Base-by-base conservation (phyloP, 1,140 invertebrate species). In the Brachionus koreanus region DNA sequence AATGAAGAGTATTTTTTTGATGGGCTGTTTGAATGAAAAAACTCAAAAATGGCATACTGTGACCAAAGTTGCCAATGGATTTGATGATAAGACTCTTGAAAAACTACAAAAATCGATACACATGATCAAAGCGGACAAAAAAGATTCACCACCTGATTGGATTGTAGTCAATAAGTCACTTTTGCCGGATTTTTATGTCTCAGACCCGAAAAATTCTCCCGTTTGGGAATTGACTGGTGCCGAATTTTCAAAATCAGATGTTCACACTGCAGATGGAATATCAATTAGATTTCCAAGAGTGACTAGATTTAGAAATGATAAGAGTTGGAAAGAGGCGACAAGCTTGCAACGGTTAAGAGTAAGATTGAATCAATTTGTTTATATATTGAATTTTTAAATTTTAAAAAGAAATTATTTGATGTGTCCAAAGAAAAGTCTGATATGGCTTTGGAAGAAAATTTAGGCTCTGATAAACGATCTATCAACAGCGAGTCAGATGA, bases 141-240 rank as follows among this genome's bases (percentile, higher is more conserved):
- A 95, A 89, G 86, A 88, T 63, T 91, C 91, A 85, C 87, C 94
- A 1, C 95, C 95, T 0, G 84, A 87, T 0, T 96, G 95, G 95
- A 86, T 97, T n/a, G 90, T 91, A 61, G 93, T 93, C 57, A 94
- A 92, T 35, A 94, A 93, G 86, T 90, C 92, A 0, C 91, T 97
- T 89, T 89, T 95, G 9, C 95, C 95, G 0, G 95, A 97, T 90
- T 96, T 95, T 88, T 91, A 97, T 4, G 93, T 93, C 12, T 90
- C 88, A 83, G 91, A 95, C 89, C 95, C 95, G 0, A 93, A 93
- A 88, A 89, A 92, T 74, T 92, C 94, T 86, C 95, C 94, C 3
- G 93, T 97, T 13, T 97, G 95, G 95, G 94, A 97, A 89, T 95
- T 97, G 39, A 93, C 93, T 2, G 95, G 95, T 0, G 95, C 95